phyloP scores from a whole-genome alignment of 2,797 vertebrate genomes.

The Hapalemur alaotrensis region DNA sequence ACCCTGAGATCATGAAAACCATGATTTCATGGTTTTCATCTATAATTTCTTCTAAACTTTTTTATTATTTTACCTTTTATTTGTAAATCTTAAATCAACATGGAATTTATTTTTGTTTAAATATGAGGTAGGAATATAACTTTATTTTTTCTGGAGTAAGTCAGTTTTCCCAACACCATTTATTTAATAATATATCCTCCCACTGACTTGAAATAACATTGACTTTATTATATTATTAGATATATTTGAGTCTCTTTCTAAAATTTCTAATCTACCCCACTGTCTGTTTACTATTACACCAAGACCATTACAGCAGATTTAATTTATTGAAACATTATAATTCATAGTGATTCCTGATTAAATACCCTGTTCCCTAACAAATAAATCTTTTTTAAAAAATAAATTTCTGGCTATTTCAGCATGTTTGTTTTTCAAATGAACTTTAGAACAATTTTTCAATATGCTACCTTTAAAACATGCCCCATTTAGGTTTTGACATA shows the following conservation, averaged over 20 bases:
- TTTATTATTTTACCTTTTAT: slow-evolving; percentile 24
- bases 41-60: slow-evolving; percentile 19
- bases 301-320: not conserved
- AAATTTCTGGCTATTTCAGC: not conserved
- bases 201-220: not conserved
- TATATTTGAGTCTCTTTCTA: not conserved
- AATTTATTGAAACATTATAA: slow-evolving; percentile 6
- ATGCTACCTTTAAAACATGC: not conserved
- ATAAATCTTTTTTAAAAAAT: slow-evolving; percentile 10
- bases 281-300: not conserved
- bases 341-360: not conserved
- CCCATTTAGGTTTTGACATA: slow-evolving; percentile 17
- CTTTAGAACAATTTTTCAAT: slow-evolving; percentile 5
- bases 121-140: not conserved
- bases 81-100: slow-evolving; percentile 6
- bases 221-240: not conserved
- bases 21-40: not conserved
- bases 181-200: not conserved
- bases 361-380: not conserved
- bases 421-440: not conserved
- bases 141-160: not conserved
- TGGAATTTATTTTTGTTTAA: slow-evolving; percentile 6
- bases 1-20: not conserved
- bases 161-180: not conserved
- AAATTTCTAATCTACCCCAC: not conserved